Percentiles rank a stretch among this genome's conserved stretches.
Evolutionary conservation across 2,113 vertebrate species (phyloP).

Genomic region (Eupsittula cactorum): DNA sequence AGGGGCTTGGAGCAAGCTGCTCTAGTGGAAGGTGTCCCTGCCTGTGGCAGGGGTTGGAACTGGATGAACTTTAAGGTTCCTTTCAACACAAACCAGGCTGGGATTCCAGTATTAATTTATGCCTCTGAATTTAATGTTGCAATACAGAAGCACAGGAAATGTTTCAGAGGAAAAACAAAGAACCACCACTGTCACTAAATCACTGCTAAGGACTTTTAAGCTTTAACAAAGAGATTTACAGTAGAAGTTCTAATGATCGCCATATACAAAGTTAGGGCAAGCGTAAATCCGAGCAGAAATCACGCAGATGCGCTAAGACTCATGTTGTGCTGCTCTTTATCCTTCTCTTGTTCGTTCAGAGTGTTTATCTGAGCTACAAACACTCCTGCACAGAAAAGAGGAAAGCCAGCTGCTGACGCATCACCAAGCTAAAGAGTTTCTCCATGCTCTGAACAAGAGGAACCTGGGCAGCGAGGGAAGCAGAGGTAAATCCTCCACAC

Average conservation of each 20-base stretch:
- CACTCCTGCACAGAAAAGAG: neutral
- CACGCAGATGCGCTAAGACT: neutral
- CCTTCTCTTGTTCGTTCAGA: accelerated
- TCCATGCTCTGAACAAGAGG: neutral
- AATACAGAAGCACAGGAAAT: neutral
- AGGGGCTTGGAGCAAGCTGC: no score
- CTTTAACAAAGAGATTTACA: neutral
- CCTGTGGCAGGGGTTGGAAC: accelerated
- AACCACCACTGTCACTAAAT: neutral
- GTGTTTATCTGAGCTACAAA: neutral
- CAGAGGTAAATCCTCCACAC: accelerated
- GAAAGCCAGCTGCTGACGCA: neutral
- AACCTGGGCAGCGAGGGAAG: accelerated
- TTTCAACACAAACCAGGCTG: neutral
- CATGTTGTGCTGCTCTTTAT: neutral
- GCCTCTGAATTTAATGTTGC: neutral
- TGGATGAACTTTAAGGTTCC: neutral
- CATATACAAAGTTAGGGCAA: neutral
- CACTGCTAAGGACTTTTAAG: neutral
- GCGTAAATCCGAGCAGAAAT: neutral
- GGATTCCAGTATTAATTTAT: neutral
- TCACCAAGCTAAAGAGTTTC: neutral
- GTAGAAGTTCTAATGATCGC: neutral
- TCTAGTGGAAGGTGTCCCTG: neutral
- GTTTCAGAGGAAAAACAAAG: neutral